These are phyloP conservation scores for Mormyrops attenuatus DNA, from an alignment of 2,797 vertebrate species.

Conservation along the genomic window DNA sequence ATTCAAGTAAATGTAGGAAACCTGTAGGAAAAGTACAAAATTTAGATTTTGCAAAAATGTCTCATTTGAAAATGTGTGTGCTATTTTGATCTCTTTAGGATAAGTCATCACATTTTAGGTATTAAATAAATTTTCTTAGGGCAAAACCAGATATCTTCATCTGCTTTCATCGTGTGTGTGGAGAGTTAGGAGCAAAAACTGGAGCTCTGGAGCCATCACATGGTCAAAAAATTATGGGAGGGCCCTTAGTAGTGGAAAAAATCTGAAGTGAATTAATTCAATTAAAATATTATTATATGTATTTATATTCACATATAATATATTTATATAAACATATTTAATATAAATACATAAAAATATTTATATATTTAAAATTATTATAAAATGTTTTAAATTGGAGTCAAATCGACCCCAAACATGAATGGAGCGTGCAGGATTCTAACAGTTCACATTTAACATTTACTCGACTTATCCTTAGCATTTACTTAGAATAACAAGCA, in stretches of 20 bases:
- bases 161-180: not conserved
- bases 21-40: too few relatives aligned
- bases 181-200: not conserved
- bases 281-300: too few relatives aligned
- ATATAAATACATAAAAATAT: too few relatives aligned
- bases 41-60: too few relatives aligned
- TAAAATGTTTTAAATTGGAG: not conserved
- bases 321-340: too few relatives aligned
- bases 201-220: not conserved
- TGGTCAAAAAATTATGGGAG: not conserved
- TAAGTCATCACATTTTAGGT: not conserved
- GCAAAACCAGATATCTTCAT: too few relatives aligned
- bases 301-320: too few relatives aligned
- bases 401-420: not conserved
- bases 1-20: too few relatives aligned
- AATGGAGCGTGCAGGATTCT: not conserved
- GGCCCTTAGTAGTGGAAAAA: not conserved
- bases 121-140: not conserved
- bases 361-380: too few relatives aligned
- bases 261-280: not conserved
- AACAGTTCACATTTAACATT: not conserved
- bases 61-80: too few relatives aligned
- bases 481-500: not conserved
- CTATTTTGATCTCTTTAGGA: too few relatives aligned
- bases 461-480: not conserved